These are phyloP conservation scores for Pangasius macronema DNA, from an alignment of 2,797 vertebrate species.

Conservation along the genomic window DNA sequence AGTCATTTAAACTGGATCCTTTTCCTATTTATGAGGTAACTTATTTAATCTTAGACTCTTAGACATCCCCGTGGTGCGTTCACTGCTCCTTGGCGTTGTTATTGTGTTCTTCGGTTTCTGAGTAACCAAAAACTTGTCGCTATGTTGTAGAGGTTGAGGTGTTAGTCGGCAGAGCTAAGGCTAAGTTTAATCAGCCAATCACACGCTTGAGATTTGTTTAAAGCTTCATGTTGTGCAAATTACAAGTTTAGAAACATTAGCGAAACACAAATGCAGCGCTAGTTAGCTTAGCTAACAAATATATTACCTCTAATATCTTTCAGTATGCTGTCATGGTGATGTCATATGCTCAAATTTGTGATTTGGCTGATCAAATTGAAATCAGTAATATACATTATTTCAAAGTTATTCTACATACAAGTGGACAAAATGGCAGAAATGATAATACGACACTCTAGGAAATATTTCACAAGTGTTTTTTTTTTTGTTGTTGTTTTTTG, in stretches of 20 bases:
- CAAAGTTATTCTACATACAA: background rate
- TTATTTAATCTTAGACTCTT: background rate
- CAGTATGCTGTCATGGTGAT: background rate
- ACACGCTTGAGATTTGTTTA: background rate
- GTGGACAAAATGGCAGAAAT: background rate
- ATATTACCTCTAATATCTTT: background rate
- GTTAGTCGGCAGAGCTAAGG: background rate
- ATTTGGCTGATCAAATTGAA: background rate
- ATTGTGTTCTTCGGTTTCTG: background rate
- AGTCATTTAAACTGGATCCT: conserved; percentile 11
- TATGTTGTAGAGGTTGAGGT: background rate
- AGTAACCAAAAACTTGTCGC: background rate
- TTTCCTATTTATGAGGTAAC: conserved; percentile 7
- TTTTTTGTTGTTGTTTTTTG: background rate
- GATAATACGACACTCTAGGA: background rate
- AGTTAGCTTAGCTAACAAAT: conserved; percentile 1
- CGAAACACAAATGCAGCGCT: background rate
- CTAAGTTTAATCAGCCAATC: background rate
- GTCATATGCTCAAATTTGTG: background rate
- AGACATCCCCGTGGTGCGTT: background rate
- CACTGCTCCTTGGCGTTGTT: background rate
- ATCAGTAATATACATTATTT: background rate
- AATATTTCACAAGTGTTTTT: background rate
- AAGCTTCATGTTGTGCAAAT: background rate
- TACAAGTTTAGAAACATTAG: background rate